Percentiles rank a stretch among this genome's conserved stretches.
These are phyloP conservation scores for Dysidea cf. avara DNA, from an alignment of 37 sponge, comb jelly and placozoan species.

Conservation along the genomic window DNA sequence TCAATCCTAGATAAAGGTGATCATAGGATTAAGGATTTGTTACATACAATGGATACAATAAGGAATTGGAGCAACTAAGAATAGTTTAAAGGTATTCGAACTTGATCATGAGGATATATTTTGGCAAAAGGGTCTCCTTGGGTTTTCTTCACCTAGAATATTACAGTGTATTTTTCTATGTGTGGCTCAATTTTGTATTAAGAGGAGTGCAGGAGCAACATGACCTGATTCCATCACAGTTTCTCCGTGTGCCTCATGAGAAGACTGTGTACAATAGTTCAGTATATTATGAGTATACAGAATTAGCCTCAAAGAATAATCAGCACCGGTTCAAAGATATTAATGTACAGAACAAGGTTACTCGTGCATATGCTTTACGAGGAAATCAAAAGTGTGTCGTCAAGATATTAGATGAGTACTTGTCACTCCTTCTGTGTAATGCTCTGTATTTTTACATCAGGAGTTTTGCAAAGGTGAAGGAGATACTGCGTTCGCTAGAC, in stretches of 20 bases:
- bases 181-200: constrained; percentile 5
- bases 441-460: too few species aligned
- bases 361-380: too few species aligned
- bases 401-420: too few species aligned
- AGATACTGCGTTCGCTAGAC: too few species aligned
- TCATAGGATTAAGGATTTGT: neutral
- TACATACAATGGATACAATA: neutral
- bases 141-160: too few species aligned
- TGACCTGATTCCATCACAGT: neutral
- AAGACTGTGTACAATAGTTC: neutral
- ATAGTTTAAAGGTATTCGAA: neutral
- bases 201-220: too few species aligned
- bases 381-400: neutral
- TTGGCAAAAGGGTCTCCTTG: too few species aligned
- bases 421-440: too few species aligned
- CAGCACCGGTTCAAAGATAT: too few species aligned
- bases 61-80: constrained; percentile 11
- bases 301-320: too few species aligned
- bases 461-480: too few species aligned
- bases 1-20: constrained; percentile 2
- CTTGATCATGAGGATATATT: constrained; percentile 3
- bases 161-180: constrained; percentile 29
- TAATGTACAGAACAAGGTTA: too few species aligned
- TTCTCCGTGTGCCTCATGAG: neutral
- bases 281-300: constrained; percentile 3